Evolutionary conservation across 1,140 invertebrate species (phyloP), one percentile per base, ranked within the genome.

Genomic region (Bombyx mandarina): DNA sequence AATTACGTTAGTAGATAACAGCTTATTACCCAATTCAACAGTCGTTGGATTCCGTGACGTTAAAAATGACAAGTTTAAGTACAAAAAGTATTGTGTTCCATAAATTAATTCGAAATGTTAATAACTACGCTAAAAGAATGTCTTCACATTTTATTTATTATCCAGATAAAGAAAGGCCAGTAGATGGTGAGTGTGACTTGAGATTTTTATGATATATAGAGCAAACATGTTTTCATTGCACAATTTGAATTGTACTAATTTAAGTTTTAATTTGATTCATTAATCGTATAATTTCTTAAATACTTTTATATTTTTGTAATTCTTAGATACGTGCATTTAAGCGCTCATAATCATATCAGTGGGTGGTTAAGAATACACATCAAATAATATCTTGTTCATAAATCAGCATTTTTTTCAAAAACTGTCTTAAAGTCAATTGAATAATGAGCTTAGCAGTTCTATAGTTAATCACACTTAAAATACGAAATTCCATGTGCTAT

Each of bases 1-100:
- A 79, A 82, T 85, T 85, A 79, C 55, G 77, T 82, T 80, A 81
- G 70, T 62, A 82, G 82, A 85, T 85, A 85, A 85, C 66, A 66
- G 43, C 18, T 35, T 48, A 45, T 56, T 79, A 71, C 75, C 80
- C 72, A 75, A 75, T 4, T 56, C 6, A 42, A 42, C 8, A 42
- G 10, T 52, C n/a, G n/a, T 47, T 47, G 46, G 12, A 55, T 54
- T 63, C 1, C 49, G 48, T 35, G 9, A 45, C 52, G 43, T n/a
- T 42, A 48, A 79, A 71, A 69, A 84, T 84, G 81, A 52, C 71
- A 47, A 72, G 62, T 69, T 65, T 77, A 63, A 47, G 69, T 18
- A 63, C 59, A 46, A 67, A 79, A 71, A 72, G 77, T 53, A 50
- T 56, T 56, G 61, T 73, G 35, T 54, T 81, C 53, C 47, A 54